A percentile compares a stretch with the other conserved stretches of the same genome.
Evolutionary conservation across 2,113 vertebrate species (phyloP).

Genomic region (Mesembrinibis cayennensis): DNA sequence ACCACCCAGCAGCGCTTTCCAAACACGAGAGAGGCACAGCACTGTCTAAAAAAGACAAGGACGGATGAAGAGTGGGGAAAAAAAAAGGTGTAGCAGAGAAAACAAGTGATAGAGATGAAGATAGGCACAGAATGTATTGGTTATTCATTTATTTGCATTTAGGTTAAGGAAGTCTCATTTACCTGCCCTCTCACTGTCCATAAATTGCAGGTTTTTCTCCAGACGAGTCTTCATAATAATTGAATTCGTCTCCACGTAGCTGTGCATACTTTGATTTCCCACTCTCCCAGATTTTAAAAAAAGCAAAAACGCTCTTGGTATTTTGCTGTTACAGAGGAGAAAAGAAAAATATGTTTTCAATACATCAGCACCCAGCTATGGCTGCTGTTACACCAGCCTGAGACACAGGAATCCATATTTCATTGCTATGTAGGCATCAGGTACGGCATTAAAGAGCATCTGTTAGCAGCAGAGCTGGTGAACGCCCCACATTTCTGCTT

Average conservation of each 20-base stretch:
- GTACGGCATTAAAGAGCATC: neutral
- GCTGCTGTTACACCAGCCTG: neutral
- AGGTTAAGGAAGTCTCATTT: neutral
- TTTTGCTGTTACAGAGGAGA: neutral
- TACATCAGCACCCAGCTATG: neutral
- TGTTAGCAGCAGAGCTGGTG: neutral
- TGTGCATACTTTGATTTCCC: neutral
- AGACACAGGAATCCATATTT: neutral
- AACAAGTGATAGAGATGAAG: neutral
- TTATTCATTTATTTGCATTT: neutral
- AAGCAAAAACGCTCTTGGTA: neutral
- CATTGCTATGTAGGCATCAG: neutral
- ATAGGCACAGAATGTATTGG: neutral
- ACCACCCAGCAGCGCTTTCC: neutral
- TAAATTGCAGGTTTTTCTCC: neutral
- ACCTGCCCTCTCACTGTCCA: neutral
- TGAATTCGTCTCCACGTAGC: neutral
- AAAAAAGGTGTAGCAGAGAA: neutral
- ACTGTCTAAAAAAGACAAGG: neutral
- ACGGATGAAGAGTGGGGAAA: neutral
- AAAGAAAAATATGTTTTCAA: neutral
- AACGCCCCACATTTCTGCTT: neutral
- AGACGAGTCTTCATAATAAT: neutral
- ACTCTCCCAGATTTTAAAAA: neutral
- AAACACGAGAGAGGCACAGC: fast-evolving